phyloP scores from a whole-genome alignment of 2,113 vertebrate species.

The Chloropsis hardwickii region DNA sequence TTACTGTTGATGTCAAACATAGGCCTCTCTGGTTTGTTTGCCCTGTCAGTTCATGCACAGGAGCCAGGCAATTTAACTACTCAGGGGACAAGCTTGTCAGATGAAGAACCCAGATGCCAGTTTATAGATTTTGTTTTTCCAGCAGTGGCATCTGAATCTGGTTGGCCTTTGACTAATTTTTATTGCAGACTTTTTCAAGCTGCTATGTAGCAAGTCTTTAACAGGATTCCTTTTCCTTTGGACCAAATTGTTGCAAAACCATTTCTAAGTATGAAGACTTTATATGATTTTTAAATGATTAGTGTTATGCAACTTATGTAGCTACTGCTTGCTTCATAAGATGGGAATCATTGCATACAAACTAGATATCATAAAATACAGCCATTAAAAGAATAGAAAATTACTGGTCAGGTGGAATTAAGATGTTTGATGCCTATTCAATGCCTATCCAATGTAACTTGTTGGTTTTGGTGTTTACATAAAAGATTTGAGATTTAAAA shows the following conservation, averaged over 20 bases:
- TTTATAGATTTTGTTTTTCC: background rate
- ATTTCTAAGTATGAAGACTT: background rate
- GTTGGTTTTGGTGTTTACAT: background rate
- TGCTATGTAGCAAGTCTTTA: background rate
- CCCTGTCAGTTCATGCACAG: background rate
- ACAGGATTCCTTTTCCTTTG: background rate
- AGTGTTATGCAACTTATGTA: background rate
- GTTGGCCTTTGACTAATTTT: background rate
- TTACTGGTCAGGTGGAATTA: background rate
- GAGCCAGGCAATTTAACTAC: background rate
- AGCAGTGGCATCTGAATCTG: background rate
- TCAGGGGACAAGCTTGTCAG: slow-evolving; percentile 12
- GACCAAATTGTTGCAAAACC: background rate
- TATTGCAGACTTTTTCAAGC: background rate
- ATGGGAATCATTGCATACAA: background rate
- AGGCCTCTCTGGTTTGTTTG: background rate
- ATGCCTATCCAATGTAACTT: background rate
- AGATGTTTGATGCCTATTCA: background rate
- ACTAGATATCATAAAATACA: background rate
- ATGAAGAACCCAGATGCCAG: slow-evolving; percentile 4
- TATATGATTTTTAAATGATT: background rate
- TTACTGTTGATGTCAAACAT: slow-evolving; percentile 13
- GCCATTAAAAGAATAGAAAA: background rate
- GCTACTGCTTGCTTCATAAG: background rate
- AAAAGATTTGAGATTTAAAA: background rate